Base-by-base conservation (phyloP, 2,888 invertebrate genomes). In the Epirrhoe tristata region DNA sequence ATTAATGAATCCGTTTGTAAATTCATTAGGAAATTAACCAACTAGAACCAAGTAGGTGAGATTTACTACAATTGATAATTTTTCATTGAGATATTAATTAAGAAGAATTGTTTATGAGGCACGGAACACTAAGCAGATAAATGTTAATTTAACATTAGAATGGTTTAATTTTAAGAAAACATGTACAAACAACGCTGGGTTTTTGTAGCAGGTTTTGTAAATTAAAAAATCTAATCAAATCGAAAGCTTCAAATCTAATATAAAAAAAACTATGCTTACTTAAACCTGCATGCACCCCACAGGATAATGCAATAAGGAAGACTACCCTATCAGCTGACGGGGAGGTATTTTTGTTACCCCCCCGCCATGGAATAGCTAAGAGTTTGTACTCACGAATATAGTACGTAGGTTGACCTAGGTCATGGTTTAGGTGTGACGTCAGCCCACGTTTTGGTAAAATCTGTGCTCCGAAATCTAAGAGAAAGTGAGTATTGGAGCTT, bases 301-400 rank as follows among this genome's bases (percentile, higher is more conserved):
- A 78, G 77, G 77, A 81, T 81, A 83, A 82, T 84, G 83, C 81
- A 83, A 80, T 81, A 82, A 82, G 79, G 74, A 78, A 76, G 53
- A 63, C 68, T 52, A 66, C 67, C 61, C 72, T 70, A 69, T 65
- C 81, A 82, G 80, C 80, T 79, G 81, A 75, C 74, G 67, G 70
- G 78, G 69, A 61, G 65, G 55, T 67, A 52, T 67, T 67, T 63
- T 65, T 57, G 63, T 52, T 34, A 36, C 54, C 65, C 69, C 59
- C 65, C 69, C 7, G n/a, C 46, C 54, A 46, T 39, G 55, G 53
- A 53, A 32, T 48, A 62, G 6, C n/a, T 32, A 46, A 17, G 43
- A 53, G 63, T 63, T 14, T 39, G n/a, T 48, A 54, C 46, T 24
- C 56, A 14, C 57, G 12, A 43, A 1, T 46, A 48, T 48, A 48